These are phyloP conservation scores for Lethocerus indicus DNA, from an alignment of 1,140 invertebrate genomes.

Conservation along the genomic window DNA sequence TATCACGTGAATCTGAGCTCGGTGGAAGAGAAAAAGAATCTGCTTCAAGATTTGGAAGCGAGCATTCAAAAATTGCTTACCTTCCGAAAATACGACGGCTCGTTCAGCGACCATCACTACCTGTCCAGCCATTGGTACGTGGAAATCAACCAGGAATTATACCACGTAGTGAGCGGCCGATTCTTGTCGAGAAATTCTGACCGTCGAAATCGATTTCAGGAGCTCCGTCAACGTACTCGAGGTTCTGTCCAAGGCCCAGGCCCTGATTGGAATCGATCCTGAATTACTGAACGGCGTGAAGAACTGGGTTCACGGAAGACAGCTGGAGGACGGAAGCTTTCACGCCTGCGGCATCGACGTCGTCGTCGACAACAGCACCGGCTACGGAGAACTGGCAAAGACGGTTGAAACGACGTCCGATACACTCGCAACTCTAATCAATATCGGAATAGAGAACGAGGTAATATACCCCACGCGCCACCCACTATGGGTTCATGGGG, in stretches of 20 bases:
- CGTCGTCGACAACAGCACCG: conserved; percentile 13
- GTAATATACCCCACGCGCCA: conserved; percentile 21
- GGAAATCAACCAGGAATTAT: no score
- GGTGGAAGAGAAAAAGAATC: background rate
- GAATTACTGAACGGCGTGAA: conserved; percentile 34
- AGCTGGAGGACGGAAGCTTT: conserved; percentile 38
- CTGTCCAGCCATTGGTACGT: conserved; percentile 31
- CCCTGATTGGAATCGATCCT: conserved; percentile 36
- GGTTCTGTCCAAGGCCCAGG: conserved; percentile 35
- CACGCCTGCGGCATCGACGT: conserved; percentile 33
- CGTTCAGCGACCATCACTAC: conserved; percentile 41
- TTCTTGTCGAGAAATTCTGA: no score
- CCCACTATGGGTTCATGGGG: no score
- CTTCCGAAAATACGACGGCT: conserved; percentile 37
- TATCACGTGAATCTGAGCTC: background rate
- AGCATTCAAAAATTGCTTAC: conserved; percentile 36
- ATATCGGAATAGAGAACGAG: conserved; percentile 38
- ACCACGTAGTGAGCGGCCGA: no score
- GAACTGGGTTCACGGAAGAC: conserved; percentile 36
- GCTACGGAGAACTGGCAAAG: conserved; percentile 25
- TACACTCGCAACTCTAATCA: conserved; percentile 34
- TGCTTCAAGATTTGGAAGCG: conserved; percentile 2
- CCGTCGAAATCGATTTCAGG: no score
- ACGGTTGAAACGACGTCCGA: conserved; percentile 37
- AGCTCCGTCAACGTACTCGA: conserved; percentile 36